These are phyloP conservation scores for Rhingia rostrata DNA, from an alignment of 2,888 invertebrate genomes.

Conservation along the genomic window DNA sequence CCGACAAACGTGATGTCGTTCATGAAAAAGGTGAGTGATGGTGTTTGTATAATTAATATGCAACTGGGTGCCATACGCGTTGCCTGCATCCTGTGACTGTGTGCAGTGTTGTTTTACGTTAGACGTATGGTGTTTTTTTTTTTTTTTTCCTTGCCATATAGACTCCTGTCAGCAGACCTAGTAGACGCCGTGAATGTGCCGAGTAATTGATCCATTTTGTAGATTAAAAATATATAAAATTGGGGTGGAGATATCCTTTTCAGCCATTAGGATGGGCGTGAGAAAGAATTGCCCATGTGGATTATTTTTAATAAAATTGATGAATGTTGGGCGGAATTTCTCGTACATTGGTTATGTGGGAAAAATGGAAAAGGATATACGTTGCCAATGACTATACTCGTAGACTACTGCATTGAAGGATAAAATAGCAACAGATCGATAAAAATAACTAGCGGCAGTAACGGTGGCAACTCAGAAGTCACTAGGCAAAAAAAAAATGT, in stretches of 20 bases:
- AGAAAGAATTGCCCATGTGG: neutral
- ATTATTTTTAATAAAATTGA: slow-evolving; percentile 27
- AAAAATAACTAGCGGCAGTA: too few relatives aligned
- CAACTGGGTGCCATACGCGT: slow-evolving; percentile 9
- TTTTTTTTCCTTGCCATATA: neutral
- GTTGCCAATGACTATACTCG: too few relatives aligned
- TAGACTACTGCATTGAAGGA: too few relatives aligned
- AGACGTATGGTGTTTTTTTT: slow-evolving; percentile 1
- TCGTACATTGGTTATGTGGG: neutral
- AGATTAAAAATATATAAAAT: slow-evolving; percentile 1
- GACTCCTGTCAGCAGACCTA: neutral
- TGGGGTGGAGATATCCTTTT: neutral
- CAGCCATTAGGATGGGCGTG: neutral
- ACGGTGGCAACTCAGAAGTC: too few relatives aligned
- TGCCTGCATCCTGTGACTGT: neutral
- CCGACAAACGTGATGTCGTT: slow-evolving; percentile 95
- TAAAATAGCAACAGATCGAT: too few relatives aligned
- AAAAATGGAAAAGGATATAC: too few relatives aligned
- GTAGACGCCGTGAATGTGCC: slow-evolving; percentile 1
- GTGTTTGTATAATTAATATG: slow-evolving; percentile 46
- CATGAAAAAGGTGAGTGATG: slow-evolving; percentile 92
- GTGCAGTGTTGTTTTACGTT: neutral
- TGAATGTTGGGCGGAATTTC: slow-evolving; percentile 6
- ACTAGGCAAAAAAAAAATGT: too few relatives aligned
- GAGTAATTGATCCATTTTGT: slow-evolving; percentile 11